Conservation (phyloP, 2,888 invertebrate species). For the Drosophila yooni region DNA sequence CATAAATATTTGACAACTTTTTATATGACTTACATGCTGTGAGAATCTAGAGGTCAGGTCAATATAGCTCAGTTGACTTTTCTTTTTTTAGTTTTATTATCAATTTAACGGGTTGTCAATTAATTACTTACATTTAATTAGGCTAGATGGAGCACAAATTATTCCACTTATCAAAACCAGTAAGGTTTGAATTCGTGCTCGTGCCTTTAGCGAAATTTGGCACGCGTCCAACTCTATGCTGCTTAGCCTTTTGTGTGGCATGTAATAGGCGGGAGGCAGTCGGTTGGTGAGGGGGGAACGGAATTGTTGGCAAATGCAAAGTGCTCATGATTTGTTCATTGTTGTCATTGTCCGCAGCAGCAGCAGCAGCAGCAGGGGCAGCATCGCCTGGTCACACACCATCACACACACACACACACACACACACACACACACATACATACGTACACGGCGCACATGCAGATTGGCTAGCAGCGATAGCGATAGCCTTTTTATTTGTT, state of each 20-base stretch:
- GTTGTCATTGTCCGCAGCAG: constrained; percentile 71
- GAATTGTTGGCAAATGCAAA: constrained; percentile 57
- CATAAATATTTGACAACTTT: neutral
- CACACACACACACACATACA: constrained; percentile 49
- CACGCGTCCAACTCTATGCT: constrained; percentile 47
- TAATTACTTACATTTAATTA: neutral
- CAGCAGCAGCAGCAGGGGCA: constrained; percentile 10
- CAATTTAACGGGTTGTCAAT: neutral
- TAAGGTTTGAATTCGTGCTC: constrained; percentile 15
- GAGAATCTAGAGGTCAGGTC: neutral
- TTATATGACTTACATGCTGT: neutral
- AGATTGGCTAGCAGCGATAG: constrained; percentile 78
- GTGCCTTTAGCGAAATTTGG: constrained; percentile 4
- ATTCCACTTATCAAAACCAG: neutral
- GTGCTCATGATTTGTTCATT: constrained; percentile 80
- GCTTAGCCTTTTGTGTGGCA: constrained; percentile 64
- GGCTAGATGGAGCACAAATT: neutral
- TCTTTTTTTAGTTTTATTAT: neutral
- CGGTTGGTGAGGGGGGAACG: neutral
- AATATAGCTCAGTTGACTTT: neutral
- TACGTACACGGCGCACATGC: constrained; percentile 63
- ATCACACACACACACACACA: constrained; percentile 9
- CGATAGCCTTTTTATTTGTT: constrained; percentile 74
- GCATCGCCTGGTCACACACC: constrained; percentile 48
- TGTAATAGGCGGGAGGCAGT: constrained; percentile 5